Conservation (phyloP, 2,888 invertebrate species). For the Watsonalla binaria region DNA sequence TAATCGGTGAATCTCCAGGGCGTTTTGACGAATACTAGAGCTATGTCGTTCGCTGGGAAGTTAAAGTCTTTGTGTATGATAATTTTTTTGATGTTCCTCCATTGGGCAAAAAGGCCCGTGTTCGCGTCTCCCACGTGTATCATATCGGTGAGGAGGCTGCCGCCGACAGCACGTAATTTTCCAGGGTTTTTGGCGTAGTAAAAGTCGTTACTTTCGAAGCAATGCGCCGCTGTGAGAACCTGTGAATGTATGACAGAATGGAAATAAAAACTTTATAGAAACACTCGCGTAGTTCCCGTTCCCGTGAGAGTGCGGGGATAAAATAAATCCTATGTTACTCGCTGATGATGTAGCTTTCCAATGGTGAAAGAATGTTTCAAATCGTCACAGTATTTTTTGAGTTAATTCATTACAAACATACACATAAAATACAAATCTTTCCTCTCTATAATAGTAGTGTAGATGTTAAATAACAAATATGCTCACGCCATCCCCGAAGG, state of each 20-base stretch:
- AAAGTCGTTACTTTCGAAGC: constrained; percentile 50
- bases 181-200: constrained; percentile 26
- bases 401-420: too few relatives aligned
- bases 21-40: constrained; percentile 28
- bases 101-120: constrained; percentile 25
- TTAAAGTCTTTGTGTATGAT: constrained; percentile 24
- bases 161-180: constrained; percentile 41
- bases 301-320: too few relatives aligned
- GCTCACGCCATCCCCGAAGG: too few relatives aligned
- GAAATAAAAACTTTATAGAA: too few relatives aligned
- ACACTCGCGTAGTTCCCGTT: too few relatives aligned
- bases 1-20: constrained; percentile 27
- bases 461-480: too few relatives aligned
- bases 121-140: constrained; percentile 29
- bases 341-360: too few relatives aligned
- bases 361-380: too few relatives aligned
- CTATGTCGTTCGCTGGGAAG: constrained; percentile 46
- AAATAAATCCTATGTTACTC: too few relatives aligned
- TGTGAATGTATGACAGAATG: background rate
- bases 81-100: constrained; percentile 23
- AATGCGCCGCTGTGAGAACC: constrained; percentile 53
- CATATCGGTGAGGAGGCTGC: constrained; percentile 28
- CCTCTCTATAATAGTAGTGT: too few relatives aligned
- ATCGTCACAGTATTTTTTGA: too few relatives aligned
- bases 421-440: too few relatives aligned